Conservation (phyloP, 2,797 vertebrate species). For the Vipera ursinii region DNA sequence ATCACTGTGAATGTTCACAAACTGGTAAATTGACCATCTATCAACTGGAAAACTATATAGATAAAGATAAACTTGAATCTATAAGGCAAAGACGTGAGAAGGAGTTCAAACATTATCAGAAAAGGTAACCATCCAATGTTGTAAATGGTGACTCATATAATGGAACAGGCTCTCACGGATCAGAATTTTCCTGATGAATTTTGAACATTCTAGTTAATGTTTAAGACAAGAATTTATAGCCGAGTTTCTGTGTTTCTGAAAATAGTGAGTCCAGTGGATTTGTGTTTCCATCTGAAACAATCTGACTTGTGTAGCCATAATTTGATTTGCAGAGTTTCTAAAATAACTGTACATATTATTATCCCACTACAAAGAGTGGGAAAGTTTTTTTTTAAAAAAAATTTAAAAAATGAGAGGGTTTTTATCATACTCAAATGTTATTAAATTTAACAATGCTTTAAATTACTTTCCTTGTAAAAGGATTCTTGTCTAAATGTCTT, state of each 20-base stretch:
- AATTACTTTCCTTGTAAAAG: neutral
- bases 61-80: conserved; percentile 6
- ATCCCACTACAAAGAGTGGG: neutral
- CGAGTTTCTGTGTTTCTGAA: neutral
- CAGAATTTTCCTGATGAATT: neutral
- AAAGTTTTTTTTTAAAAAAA: neutral
- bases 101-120: conserved; percentile 11
- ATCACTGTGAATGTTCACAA: neutral
- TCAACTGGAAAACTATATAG: neutral
- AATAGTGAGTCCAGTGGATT: neutral
- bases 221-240: neutral
- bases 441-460: neutral
- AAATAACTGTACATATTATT: neutral
- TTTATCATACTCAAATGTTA: neutral
- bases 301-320: neutral
- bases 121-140: neutral
- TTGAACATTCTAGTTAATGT: neutral
- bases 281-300: neutral
- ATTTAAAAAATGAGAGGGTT: neutral
- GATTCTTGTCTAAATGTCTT: neutral
- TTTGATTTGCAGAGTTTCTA: neutral
- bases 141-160: neutral
- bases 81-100: neutral
- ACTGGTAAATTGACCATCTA: neutral
- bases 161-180: neutral